A percentile compares a stretch with the other conserved stretches of the same genome.
Conservation (phyloP, 2,888 invertebrate species). For the Eristalinus sepulchralis region DNA sequence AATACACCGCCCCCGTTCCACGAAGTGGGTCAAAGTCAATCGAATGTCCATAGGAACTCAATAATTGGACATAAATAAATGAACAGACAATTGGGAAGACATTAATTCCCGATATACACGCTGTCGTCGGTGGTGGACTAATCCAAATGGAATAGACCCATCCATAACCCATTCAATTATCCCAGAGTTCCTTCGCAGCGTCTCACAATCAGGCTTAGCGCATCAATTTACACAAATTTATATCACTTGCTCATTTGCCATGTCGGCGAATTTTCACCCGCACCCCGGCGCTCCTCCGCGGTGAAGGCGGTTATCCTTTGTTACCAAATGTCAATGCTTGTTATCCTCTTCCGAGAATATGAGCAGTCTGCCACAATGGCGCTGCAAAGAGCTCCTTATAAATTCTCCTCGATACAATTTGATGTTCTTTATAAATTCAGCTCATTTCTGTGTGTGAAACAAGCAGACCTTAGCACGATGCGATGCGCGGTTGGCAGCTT, state of each 20-base stretch:
- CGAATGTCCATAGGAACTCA: constrained; percentile 4
- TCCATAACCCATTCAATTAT: constrained; percentile 67
- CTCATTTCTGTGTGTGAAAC: constrained; percentile 41
- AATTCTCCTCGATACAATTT: constrained; percentile 44
- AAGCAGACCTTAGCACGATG: constrained; percentile 5
- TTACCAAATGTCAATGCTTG: constrained; percentile 65
- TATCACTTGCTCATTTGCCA: constrained; percentile 64
- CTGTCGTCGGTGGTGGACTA: constrained; percentile 28
- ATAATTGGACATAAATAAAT: constrained; percentile 62
- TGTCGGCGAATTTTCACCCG: constrained; percentile 46
- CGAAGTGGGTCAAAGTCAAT: not conserved
- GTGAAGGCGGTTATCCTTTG: constrained; percentile 18
- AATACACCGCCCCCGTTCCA: not conserved
- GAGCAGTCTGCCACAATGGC: constrained; percentile 14
- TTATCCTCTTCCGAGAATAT: constrained; percentile 36
- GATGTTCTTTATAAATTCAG: constrained; percentile 62
- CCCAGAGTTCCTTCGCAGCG: constrained; percentile 36
- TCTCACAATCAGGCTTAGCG: constrained; percentile 48
- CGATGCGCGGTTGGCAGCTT: constrained; percentile 34
- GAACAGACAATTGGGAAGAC: constrained; percentile 48
- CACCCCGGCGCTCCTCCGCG: no score
- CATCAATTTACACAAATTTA: constrained; percentile 71
- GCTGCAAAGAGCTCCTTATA: constrained; percentile 24
- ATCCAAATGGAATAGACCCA: constrained; percentile 56
- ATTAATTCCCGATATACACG: constrained; percentile 53